Evolutionary conservation across 2,888 invertebrate genomes (phyloP).

Genomic region (Erebia palarica): DNA sequence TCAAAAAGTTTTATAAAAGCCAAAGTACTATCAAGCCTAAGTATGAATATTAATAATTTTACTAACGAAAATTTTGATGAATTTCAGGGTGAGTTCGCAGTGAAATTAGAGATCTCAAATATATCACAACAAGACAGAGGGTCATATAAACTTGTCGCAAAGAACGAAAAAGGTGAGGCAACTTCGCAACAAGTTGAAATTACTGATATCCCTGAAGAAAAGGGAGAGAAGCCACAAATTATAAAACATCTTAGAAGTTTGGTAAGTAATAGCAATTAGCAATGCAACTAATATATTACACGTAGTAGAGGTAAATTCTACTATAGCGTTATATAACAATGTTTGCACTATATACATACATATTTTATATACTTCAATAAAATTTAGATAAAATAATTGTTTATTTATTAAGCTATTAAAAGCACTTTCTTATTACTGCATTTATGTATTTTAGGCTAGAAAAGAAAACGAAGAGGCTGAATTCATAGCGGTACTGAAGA

Average conservation of each 20-base stretch:
- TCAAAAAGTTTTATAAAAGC: background rate
- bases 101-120: slow-evolving; percentile 94
- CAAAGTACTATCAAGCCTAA: background rate
- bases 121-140: slow-evolving; percentile 92
- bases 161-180: slow-evolving; percentile 96
- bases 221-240: slow-evolving; percentile 91
- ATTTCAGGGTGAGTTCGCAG: slow-evolving; percentile 91
- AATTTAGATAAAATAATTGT: background rate
- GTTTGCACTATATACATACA: no score
- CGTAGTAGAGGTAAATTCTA: background rate
- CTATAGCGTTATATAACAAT: background rate
- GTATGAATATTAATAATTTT: background rate
- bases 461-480: slow-evolving; percentile 87
- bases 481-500: slow-evolving; percentile 88
- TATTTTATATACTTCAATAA: no score
- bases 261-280: slow-evolving; percentile 75
- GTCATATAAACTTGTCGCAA: slow-evolving; percentile 93
- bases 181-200: slow-evolving; percentile 94
- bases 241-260: slow-evolving; percentile 88
- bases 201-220: slow-evolving; percentile 90
- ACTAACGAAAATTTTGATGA: slow-evolving; percentile 34
- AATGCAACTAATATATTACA: no score
- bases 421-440: background rate
- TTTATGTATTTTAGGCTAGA: slow-evolving; percentile 57
- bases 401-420: background rate